phyloP scores from a whole-genome alignment of 2,797 vertebrate species.

The Leptoclinus maculatus region DNA sequence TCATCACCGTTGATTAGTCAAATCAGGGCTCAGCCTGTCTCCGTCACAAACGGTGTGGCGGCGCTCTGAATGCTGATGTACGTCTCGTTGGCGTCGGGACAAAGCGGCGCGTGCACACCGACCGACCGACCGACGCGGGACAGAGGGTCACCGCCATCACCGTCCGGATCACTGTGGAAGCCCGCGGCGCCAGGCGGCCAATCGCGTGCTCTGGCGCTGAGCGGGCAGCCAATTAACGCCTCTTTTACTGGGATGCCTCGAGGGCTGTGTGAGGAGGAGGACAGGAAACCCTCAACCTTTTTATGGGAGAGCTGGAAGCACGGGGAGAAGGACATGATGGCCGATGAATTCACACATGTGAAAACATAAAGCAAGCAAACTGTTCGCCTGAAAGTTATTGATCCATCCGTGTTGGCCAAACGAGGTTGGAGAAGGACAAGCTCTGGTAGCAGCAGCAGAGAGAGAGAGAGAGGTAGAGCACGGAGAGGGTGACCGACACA shows the following conservation, averaged over 20 bases:
- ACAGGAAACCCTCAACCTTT: conserved; percentile 1
- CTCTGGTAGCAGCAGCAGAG: neutral
- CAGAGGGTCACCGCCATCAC: conserved; percentile 41
- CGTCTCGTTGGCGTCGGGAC: conserved; percentile 45
- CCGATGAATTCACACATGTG: neutral
- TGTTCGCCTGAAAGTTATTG: neutral
- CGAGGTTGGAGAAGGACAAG: neutral
- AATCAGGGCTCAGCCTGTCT: conserved; percentile 25
- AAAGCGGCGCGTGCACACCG: conserved; percentile 33
- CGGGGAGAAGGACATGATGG: neutral
- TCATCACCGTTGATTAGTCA: conserved; percentile 59
- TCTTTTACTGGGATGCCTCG: conserved; percentile 47
- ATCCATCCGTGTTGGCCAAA: neutral
- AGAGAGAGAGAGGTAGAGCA: neutral
- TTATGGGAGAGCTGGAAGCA: conserved; percentile 2
- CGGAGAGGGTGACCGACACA: conserved; percentile 62
- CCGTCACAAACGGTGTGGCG: conserved; percentile 25
- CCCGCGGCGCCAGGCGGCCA: conserved; percentile 18
- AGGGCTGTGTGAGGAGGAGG: conserved; percentile 40
- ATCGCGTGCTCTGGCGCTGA: conserved; percentile 39
- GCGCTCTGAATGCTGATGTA: conserved; percentile 65
- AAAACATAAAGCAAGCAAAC: neutral
- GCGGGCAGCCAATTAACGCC: conserved; percentile 54
- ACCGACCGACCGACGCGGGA: conserved; percentile 24
- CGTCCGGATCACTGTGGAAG: neutral